phyloP scores from a whole-genome alignment of 2,113 vertebrate species.

The Rhinichthys klamathensis region DNA sequence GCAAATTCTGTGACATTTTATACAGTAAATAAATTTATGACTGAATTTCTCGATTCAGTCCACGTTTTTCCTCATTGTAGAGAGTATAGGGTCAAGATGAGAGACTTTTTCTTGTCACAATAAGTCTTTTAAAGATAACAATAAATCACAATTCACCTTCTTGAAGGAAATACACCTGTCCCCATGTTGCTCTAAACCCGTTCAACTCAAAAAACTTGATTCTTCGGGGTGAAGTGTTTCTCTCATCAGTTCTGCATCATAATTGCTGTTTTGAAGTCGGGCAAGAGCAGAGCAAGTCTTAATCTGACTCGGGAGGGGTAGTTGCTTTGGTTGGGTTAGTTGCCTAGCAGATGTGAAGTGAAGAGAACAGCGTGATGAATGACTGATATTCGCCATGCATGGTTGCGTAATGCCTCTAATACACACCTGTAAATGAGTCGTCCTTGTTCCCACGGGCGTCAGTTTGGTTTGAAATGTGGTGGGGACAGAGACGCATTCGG shows the following conservation, averaged over 20 bases:
- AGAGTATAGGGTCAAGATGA: background rate
- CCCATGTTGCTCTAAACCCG: background rate
- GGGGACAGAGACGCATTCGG: too few species aligned
- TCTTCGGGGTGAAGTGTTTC: background rate
- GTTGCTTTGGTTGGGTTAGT: background rate
- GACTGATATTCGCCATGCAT: slow-evolving; percentile 53
- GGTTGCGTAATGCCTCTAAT: slow-evolving; percentile 52
- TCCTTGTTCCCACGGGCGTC: too few species aligned
- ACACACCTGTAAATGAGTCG: slow-evolving; percentile 57
- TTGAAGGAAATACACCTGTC: background rate
- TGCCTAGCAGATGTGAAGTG: slow-evolving; percentile 38
- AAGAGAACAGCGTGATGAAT: slow-evolving; percentile 38
- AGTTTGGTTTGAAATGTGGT: too few species aligned
- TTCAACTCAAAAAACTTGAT: background rate
- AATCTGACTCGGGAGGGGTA: background rate
- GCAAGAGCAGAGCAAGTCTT: background rate
- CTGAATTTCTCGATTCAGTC: too few species aligned
- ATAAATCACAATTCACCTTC: background rate
- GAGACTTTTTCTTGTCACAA: background rate
- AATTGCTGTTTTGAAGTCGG: background rate
- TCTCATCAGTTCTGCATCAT: background rate
- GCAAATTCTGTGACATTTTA: too few species aligned
- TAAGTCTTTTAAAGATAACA: background rate
- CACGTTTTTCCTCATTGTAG: too few species aligned
- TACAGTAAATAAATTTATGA: too few species aligned